Percentiles rank a stretch among this genome's conserved stretches.
Evolutionary conservation across 2,113 vertebrate genomes (phyloP).

Genomic region (Neotoma lepida): DNA sequence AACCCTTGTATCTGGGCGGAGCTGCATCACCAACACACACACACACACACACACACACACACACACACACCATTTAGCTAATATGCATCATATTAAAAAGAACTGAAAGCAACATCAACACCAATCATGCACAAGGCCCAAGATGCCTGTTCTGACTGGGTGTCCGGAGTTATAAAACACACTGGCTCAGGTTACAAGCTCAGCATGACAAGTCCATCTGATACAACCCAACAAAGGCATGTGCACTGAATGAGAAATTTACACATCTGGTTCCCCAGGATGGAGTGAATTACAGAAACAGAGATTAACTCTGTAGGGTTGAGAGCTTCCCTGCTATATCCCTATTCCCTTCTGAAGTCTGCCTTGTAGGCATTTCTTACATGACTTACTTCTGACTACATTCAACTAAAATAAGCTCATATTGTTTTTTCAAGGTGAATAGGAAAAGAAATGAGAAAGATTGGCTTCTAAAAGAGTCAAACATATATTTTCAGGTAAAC

Average conservation of each 20-base stretch:
- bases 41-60: background rate
- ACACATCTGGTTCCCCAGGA: conserved; percentile 57
- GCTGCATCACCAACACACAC: background rate
- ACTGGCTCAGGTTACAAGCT: conserved; percentile 78
- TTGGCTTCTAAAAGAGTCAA: background rate
- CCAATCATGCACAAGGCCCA: conserved; percentile 28
- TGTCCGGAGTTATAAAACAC: conserved; percentile 73
- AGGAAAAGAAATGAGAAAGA: background rate
- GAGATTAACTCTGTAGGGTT: background rate
- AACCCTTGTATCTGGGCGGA: background rate
- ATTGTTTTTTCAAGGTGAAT: conserved; percentile 30
- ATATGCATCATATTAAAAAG: fast-evolving
- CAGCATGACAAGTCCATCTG: conserved; percentile 65
- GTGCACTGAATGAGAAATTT: conserved; percentile 61
- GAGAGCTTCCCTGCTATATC: background rate
- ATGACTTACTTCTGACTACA: background rate
- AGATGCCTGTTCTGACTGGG: conserved; percentile 62
- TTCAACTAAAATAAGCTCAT: conserved; percentile 11
- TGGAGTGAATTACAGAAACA: conserved; percentile 32
- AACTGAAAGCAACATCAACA: background rate
- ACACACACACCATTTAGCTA: background rate
- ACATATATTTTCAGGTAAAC: conserved; percentile 69
- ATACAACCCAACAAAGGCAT: conserved; percentile 72
- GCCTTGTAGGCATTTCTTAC: background rate
- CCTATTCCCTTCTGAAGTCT: background rate